Conservation (phyloP, 1,140 invertebrate genomes). For the Drosophila teissieri region DNA sequence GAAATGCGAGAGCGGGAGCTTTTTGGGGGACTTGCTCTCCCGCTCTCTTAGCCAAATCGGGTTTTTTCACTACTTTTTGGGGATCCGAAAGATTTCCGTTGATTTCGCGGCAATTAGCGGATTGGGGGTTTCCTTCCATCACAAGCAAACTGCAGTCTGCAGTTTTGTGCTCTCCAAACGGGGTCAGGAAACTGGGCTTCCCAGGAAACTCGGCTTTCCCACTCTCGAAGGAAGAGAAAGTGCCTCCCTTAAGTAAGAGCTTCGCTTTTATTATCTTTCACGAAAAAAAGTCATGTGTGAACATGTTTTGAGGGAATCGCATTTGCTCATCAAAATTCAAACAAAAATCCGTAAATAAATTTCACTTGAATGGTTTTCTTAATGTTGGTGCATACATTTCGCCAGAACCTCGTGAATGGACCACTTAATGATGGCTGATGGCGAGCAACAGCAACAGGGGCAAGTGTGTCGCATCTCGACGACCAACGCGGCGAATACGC, state of each 20-base stretch:
- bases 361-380: conserved; percentile 23
- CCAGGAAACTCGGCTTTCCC: neutral
- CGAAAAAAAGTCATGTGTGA: conserved; percentile 33
- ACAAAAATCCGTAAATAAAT: conserved; percentile 33
- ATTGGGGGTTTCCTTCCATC: conserved; percentile 43
- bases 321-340: conserved; percentile 32
- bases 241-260: conserved; percentile 44
- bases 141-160: conserved; percentile 19
- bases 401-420: conserved; percentile 53
- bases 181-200: conserved; percentile 29
- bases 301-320: conserved; percentile 17
- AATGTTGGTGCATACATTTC: conserved; percentile 39
- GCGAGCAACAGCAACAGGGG: conserved; percentile 51
- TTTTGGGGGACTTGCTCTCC: conserved; percentile 38
- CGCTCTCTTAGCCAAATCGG: conserved; percentile 16
- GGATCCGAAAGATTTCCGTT: conserved; percentile 65
- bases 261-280: conserved; percentile 30
- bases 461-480: neutral
- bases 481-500: conserved; percentile 41
- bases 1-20: conserved; percentile 47
- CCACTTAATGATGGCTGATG: conserved; percentile 23
- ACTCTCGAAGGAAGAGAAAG: conserved; percentile 7
- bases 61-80: conserved; percentile 33
- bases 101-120: conserved; percentile 65
- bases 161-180: conserved; percentile 13